Percentiles rank a stretch among this genome's conserved stretches.
These are phyloP conservation scores for Hyperoplus lanceolatus DNA, from an alignment of 2,797 vertebrate genomes.

Conservation along the genomic window DNA sequence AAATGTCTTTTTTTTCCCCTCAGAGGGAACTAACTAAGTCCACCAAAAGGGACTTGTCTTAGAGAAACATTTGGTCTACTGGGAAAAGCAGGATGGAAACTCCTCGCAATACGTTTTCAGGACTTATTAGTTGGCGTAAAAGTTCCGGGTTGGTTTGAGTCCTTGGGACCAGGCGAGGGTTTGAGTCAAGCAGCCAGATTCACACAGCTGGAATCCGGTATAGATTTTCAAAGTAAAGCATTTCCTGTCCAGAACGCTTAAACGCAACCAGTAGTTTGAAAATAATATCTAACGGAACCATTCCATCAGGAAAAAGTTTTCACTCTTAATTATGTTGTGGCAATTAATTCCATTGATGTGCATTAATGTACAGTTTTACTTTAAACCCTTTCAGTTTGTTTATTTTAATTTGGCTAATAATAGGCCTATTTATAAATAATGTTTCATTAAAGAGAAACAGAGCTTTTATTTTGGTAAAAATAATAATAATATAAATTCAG, in stretches of 20 bases:
- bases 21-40: neutral
- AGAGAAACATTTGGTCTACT: neutral
- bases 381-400: neutral
- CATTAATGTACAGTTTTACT: fast-evolving
- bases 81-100: constrained; percentile 22
- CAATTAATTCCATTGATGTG: no score
- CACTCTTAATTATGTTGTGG: fast-evolving
- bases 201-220: constrained; percentile 15
- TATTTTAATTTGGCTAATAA: no score
- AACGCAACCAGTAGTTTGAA: fast-evolving
- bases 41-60: neutral
- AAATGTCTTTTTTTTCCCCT: neutral
- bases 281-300: neutral
- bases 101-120: constrained; percentile 41
- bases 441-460: fast-evolving
- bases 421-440: no score
- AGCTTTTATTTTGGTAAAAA: constrained; percentile 56
- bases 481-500: fast-evolving
- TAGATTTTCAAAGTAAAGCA: constrained; percentile 42
- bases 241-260: fast-evolving
- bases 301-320: neutral
- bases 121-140: constrained; percentile 67
- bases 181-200: neutral
- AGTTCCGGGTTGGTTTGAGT: constrained; percentile 87
- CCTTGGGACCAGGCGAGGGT: constrained; percentile 25